Conservation (phyloP, 2,797 vertebrate genomes). For the Tenualosa ilisha region DNA sequence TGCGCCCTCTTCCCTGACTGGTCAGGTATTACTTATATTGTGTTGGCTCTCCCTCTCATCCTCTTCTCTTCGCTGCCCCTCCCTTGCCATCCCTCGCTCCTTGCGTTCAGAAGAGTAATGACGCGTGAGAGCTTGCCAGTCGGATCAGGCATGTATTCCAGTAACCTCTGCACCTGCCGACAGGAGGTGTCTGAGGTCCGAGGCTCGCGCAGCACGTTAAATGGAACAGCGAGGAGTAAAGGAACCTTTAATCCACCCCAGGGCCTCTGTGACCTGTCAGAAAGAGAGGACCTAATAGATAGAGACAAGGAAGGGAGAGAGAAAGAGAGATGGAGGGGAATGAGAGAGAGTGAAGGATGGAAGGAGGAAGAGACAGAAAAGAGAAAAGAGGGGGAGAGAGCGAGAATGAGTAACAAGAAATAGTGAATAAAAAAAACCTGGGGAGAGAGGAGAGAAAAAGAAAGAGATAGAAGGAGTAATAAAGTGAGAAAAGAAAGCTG, state of each 20-base stretch:
- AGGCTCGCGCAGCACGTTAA: not conserved
- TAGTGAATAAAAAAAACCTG: too few relatives aligned
- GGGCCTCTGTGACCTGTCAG: not conserved
- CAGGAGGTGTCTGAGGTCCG: not conserved
- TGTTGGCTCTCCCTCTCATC: not conserved
- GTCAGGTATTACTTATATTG: not conserved
- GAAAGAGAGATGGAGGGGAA: not conserved
- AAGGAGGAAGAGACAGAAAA: not conserved
- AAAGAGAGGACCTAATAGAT: not conserved
- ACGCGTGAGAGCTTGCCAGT: not conserved
- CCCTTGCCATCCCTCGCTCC: not conserved
- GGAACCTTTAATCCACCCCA: not conserved
- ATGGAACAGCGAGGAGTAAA: not conserved
- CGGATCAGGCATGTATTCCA: not conserved
- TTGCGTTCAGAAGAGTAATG: not conserved
- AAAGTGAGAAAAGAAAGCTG: too few relatives aligned
- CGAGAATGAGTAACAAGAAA: not conserved
- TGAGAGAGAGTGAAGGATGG: not conserved
- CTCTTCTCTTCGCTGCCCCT: not conserved
- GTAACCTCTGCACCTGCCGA: slow-evolving; percentile 1
- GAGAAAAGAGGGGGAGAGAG: not conserved
- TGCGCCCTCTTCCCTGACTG: not conserved
- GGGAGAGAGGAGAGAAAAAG: too few relatives aligned
- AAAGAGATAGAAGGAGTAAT: too few relatives aligned
- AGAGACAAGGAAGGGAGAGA: not conserved